Evolutionary conservation across 2,113 vertebrate genomes (phyloP).

Genomic region (Mobula birostris): DNA sequence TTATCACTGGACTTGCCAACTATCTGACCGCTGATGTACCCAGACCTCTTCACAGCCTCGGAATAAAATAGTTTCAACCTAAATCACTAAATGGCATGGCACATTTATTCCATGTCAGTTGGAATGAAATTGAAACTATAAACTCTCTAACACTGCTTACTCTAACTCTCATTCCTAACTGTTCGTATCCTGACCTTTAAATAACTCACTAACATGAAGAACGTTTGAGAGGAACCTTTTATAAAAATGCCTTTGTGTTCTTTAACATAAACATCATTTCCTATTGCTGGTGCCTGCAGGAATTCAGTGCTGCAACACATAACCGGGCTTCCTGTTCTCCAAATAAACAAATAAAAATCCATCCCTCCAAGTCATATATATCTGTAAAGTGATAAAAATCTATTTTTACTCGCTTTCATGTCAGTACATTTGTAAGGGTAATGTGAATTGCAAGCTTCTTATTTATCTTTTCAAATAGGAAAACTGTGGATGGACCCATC

Average conservation of each 20-base stretch:
- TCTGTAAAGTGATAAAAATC: slow-evolving; percentile 21
- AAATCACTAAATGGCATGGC: not conserved
- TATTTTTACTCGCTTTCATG: not conserved
- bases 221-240: slow-evolving; percentile 22
- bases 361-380: not conserved
- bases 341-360: slow-evolving; percentile 36
- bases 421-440: not conserved
- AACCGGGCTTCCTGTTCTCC: not conserved
- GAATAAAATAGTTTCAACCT: slow-evolving; percentile 11
- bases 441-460: slow-evolving; percentile 15
- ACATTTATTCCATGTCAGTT: not conserved
- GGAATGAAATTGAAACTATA: not conserved
- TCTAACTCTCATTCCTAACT: slow-evolving; percentile 16
- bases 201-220: slow-evolving; percentile 22
- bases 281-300: slow-evolving; percentile 34
- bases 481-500: not conserved
- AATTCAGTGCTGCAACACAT: not conserved
- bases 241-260: slow-evolving; percentile 34
- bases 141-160: not conserved
- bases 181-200: slow-evolving; percentile 23
- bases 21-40: not conserved
- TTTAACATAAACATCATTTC: slow-evolving; percentile 33
- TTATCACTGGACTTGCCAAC: not conserved
- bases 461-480: not conserved
- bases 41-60: not conserved